These are phyloP conservation scores for Brachypteracias leptosomus DNA, from an alignment of 2,113 vertebrate genomes.

Conservation along the genomic window DNA sequence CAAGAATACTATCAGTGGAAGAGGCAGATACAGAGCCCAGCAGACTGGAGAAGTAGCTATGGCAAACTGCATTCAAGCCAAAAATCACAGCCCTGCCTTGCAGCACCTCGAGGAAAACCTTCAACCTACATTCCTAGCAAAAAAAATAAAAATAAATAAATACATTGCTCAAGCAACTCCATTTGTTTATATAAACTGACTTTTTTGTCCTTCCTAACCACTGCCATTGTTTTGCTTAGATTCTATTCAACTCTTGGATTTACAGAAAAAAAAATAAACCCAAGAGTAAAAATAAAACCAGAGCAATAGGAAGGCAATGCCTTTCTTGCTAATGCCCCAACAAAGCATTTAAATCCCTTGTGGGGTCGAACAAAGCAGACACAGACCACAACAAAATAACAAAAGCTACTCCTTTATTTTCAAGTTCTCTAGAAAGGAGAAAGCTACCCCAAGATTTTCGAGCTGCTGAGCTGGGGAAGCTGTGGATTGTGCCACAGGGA, in stretches of 20 bases:
- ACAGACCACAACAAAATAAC: constrained; percentile 64
- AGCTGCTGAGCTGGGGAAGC: background rate
- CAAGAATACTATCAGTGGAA: background rate
- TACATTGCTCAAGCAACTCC: background rate
- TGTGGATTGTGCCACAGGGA: background rate
- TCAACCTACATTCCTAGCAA: background rate
- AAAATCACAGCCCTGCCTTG: background rate
- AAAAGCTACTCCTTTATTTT: constrained; percentile 64
- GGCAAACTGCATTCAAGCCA: background rate
- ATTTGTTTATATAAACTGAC: background rate
- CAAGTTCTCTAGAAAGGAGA: constrained; percentile 29
- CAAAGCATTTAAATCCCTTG: constrained; percentile 59
- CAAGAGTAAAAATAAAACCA: constrained; percentile 30
- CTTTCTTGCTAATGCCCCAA: constrained; percentile 33
- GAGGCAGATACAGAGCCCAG: background rate
- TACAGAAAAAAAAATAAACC: background rate
- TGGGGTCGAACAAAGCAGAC: constrained; percentile 50
- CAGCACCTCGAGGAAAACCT: background rate
- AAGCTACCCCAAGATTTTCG: constrained; percentile 16
- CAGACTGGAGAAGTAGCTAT: background rate
- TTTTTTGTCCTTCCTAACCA: background rate
- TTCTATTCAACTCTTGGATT: background rate
- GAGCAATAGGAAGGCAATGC: constrained; percentile 13
- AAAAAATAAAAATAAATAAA: background rate
- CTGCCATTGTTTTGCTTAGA: background rate